Evolutionary conservation across 2,888 invertebrate species (phyloP).

Genomic region (Drosophila affinis): DNA sequence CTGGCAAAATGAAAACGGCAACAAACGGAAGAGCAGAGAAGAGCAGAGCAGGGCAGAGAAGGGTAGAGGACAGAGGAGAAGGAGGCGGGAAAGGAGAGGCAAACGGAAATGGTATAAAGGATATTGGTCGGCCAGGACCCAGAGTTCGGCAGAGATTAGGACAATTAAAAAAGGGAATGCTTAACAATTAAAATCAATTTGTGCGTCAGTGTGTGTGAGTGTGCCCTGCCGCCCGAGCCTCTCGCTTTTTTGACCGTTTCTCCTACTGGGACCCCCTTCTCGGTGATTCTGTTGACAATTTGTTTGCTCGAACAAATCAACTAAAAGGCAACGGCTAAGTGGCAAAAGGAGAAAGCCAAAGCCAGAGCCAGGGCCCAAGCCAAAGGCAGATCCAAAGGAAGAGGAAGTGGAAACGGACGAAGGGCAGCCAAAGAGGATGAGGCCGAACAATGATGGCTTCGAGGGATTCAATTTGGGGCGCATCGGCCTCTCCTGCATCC

Average conservation of each 20-base stretch:
- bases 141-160: conserved; percentile 70
- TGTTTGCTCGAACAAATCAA: conserved; percentile 75
- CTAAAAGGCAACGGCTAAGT: conserved; percentile 64
- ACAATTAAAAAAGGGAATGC: conserved; percentile 79
- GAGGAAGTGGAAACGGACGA: background rate
- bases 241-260: background rate
- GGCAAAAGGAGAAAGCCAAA: conserved; percentile 38
- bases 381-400: conserved; percentile 41
- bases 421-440: background rate
- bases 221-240: no score
- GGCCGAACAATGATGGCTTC: conserved; percentile 24
- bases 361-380: conserved; percentile 19
- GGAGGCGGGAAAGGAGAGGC: background rate
- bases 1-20: conserved; percentile 70
- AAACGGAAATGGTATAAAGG: conserved; percentile 56
- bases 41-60: background rate
- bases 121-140: conserved; percentile 55
- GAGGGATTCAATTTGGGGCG: conserved; percentile 23
- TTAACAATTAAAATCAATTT: conserved; percentile 80
- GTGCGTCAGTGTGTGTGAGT: conserved; percentile 28
- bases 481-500: background rate
- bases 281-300: conserved; percentile 67
- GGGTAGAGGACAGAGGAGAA: background rate
- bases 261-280: conserved; percentile 29
- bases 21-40: conserved; percentile 41